Evolutionary conservation across 2,113 vertebrate genomes (phyloP), one percentile per base, ranked within the genome.

Genomic region (Dicentrarchus labrax): DNA sequence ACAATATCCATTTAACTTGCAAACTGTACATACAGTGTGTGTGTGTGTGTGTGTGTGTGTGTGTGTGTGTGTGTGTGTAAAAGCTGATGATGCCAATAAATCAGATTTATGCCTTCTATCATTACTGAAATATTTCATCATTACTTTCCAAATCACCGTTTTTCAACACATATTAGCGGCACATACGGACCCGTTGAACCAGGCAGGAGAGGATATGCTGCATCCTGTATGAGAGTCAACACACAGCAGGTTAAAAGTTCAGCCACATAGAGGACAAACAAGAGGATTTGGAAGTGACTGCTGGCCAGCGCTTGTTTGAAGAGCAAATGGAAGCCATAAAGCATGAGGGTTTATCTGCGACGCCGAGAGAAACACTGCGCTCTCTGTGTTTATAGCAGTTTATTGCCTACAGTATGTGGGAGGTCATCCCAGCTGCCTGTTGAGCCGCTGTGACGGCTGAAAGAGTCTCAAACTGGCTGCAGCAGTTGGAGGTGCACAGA

Each of bases 31-130:
- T 75, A 38, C 39, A 70, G 54, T 62, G 1, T 79, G 60, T 88
- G 64, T 80, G 1, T 79, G 60, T 88, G 64, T 80, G 54, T 62
- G 1, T 79, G 60, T 88, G 64, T 80, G 1, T 79, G 60, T 88
- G 64, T 80, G 54, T 62, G 1, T 79, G 60, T 88, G 64, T 80
- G 54, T 62, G 1, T 79, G 60, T 88, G 64, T 78, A 68, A 86
- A 59, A 80, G 70, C 30, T 78, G 60, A 72, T 56, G 22, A 84
- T 87, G 80, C 71, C 82, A 92, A 85, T 91, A 92, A 91, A 92
- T 83, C 67, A 66, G 80, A 89, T 43, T 48, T 17, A 81, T 81
- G 81, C 85, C 88, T 91, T 91, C 77, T 47, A 38, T 59, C 19
- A 21, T 6, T 41, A 39, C 0, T 66, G 30, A 82, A 56, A 39